Evolutionary conservation across 2,797 vertebrate species (phyloP).

Genomic region (Schizothorax lantsangensis): DNA sequence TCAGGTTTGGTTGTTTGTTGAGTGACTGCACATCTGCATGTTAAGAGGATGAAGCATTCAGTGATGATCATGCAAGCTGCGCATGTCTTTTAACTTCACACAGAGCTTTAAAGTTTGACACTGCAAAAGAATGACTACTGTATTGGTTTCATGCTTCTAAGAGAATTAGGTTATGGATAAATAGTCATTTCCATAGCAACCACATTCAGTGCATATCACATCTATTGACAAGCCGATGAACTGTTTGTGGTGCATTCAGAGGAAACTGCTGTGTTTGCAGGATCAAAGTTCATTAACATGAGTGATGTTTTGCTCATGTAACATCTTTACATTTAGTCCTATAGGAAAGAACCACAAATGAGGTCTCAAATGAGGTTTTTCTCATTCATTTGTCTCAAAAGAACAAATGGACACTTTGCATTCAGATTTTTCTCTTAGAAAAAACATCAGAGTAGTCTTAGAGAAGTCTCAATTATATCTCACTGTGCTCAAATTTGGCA

Average conservation of each 20-base stretch:
- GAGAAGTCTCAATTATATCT: not conserved
- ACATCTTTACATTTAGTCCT: not conserved
- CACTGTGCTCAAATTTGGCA: not conserved
- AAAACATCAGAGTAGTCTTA: not conserved
- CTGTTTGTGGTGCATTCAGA: not conserved
- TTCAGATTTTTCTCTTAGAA: too few relatives aligned
- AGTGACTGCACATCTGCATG: not conserved
- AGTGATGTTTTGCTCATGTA: not conserved
- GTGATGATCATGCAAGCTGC: slow-evolving; percentile 5
- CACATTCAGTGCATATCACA: not conserved
- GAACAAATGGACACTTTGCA: not conserved
- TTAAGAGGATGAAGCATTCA: not conserved
- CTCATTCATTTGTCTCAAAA: too few relatives aligned
- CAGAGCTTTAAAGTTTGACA: slow-evolving; percentile 28
- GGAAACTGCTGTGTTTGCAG: slow-evolving; percentile 13
- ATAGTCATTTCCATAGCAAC: slow-evolving; percentile 41
- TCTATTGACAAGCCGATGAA: slow-evolving; percentile 14
- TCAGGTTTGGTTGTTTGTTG: not conserved
- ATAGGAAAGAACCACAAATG: not conserved
- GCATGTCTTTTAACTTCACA: slow-evolving; percentile 5
- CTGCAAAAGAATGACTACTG: slow-evolving; percentile 3
- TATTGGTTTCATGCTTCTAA: slow-evolving; percentile 32
- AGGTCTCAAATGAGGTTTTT: not conserved
- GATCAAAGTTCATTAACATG: slow-evolving; percentile 15
- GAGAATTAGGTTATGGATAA: slow-evolving; percentile 25